Base-by-base conservation (phyloP, 2,888 invertebrate species). In the Elmis aenea region DNA sequence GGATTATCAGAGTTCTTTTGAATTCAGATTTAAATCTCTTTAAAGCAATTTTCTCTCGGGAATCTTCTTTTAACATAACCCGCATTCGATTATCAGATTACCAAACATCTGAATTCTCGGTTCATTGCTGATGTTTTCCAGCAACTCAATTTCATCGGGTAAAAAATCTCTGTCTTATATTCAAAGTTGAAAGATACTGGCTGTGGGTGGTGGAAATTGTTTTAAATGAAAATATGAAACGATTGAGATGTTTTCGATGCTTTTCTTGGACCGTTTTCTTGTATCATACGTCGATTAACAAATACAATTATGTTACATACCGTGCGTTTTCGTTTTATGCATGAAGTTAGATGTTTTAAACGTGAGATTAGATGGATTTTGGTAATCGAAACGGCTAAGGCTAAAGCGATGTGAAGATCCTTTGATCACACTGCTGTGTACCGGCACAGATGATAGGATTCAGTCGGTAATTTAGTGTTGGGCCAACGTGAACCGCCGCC, bases 351-450 rank as follows among this genome's bases (percentile, higher is more conserved):
- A 54, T 55, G 57, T 57, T 57, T 57, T 55, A 57, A 57, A 48
- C 50, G 48, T 39, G 48, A 54, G 53, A 56, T 55, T 54, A 56
- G 54, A 56, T 53, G 54, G 50, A 51, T 43, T 46, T 50, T 55
- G 58, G 59, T 61, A 62, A 62, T 62, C 62, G 61, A 61, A 62
- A 61, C 59, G 52, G 48, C 53, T 45, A 29, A 28, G 32, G 38
- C 48, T 45, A 43, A 41, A 49, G 43, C 49, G 51, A 48, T 48
- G 49, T 46, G 48, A 50, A 43, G 43, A n/a, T 52, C 57, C 61
- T 63, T 63, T 63, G 63, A 63, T 63, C 62, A 62, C 51, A 44
- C 48, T 49, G 54, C 58, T 57, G 61, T 62, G 59, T 61, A 58
- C 57, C 55, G 52, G 55, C 55, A 57, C 57, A 61, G 59, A 55